phyloP scores from a whole-genome alignment of 2,888 invertebrate species.

The Eumerus sabulonum region DNA sequence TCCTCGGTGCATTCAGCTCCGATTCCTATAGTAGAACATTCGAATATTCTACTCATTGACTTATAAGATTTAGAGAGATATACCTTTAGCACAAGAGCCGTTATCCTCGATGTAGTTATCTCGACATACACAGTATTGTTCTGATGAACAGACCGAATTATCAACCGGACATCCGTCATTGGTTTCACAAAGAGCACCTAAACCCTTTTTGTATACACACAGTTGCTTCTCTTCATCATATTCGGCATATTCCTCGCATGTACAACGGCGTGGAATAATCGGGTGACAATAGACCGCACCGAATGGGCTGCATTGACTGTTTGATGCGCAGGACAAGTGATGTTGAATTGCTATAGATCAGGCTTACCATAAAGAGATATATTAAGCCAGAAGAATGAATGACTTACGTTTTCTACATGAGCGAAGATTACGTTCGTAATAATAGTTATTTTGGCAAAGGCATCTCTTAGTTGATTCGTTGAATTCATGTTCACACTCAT shows the following conservation, averaged over 20 bases:
- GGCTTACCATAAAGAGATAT: neutral
- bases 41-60: too few relatives aligned
- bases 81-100: constrained; percentile 74
- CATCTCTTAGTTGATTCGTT: constrained; percentile 75
- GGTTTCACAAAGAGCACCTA: constrained; percentile 75
- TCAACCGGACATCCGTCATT: constrained; percentile 73
- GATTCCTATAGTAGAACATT: constrained; percentile 73
- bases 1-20: constrained; percentile 74
- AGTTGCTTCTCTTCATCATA: constrained; percentile 75
- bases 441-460: constrained; percentile 76
- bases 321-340: constrained; percentile 75
- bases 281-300: constrained; percentile 74
- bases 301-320: constrained; percentile 78
- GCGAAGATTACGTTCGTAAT: constrained; percentile 75
- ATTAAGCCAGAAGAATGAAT: neutral
- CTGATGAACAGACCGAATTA: constrained; percentile 74
- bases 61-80: neutral
- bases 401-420: constrained; percentile 77
- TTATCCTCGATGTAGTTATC: constrained; percentile 73
- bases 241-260: constrained; percentile 76
- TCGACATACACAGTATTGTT: constrained; percentile 75
- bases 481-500: constrained; percentile 75
- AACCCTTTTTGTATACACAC: constrained; percentile 75
- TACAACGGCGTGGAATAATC: constrained; percentile 75
- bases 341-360: constrained; percentile 73